Conservation (phyloP, 2,113 vertebrate species). For the Sprattus sprattus region DNA sequence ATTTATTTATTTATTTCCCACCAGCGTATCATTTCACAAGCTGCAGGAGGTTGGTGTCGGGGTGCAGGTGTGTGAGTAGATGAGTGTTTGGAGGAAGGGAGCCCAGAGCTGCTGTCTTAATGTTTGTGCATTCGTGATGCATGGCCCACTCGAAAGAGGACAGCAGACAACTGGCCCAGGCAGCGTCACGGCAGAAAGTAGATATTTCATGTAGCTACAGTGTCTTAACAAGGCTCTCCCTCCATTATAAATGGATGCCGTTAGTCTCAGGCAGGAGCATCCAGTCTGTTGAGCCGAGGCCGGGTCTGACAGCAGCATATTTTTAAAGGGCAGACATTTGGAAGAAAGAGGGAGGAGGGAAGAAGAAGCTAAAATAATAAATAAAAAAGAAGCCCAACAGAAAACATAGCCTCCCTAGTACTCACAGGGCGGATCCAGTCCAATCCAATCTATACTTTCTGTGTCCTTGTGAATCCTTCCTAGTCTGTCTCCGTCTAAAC, state of each 20-base stretch:
- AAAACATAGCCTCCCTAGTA: slow-evolving; percentile 18
- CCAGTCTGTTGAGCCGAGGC: slow-evolving; percentile 34
- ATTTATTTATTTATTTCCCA: background rate
- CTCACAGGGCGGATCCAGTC: too few relatives aligned
- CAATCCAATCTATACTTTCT: background rate
- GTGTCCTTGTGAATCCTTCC: background rate
- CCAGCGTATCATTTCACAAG: background rate
- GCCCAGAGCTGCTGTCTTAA: background rate
- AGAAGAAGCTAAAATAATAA: background rate
- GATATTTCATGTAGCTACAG: slow-evolving; percentile 51
- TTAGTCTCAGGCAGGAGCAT: slow-evolving; percentile 51
- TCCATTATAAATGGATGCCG: slow-evolving; percentile 47
- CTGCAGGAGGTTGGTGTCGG: background rate
- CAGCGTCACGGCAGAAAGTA: slow-evolving; percentile 34
- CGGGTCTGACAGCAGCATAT: slow-evolving; percentile 55
- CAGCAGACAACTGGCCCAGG: slow-evolving; percentile 22
- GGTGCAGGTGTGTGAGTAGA: slow-evolving; percentile 27
- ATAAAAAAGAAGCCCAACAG: background rate
- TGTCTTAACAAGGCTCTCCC: slow-evolving; percentile 25
- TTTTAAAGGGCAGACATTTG: slow-evolving; percentile 63
- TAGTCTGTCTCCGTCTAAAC: background rate
- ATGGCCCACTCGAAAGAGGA: slow-evolving; percentile 18
- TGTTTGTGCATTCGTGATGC: slow-evolving; percentile 41
- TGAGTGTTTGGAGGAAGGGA: background rate
- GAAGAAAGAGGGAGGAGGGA: slow-evolving; percentile 31